Evolutionary conservation across 1,140 invertebrate species (phyloP), one percentile per base, ranked within the genome.

Genomic region (Eurosta solidaginis): DNA sequence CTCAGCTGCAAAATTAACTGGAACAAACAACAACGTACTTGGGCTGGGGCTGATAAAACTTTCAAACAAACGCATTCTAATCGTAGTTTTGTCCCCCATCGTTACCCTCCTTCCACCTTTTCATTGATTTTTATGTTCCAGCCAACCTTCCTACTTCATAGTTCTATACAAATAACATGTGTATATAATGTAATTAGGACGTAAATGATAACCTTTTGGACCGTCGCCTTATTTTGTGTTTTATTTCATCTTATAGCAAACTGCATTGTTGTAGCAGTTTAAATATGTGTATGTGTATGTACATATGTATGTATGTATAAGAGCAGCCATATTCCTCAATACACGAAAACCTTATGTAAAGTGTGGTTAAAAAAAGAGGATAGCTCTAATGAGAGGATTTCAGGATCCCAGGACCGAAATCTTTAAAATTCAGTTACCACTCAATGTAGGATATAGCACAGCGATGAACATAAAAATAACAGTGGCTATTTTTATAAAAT

Each of bases 181-280:
- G 36, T 40, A 68, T 68, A 74, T 47, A 74, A 45, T 74, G 40
- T 74, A 74, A 74, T 29, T 74, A 12, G 73, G 22, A 74, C 73
- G 25, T 44, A n/a, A 27, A 47, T 74, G 73, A 74, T 74, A 74
- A 74, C 73, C 73, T 74, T 74, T 74, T 74, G 73, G 73, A 74
- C 73, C 73, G 42, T 45, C 27, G 45, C 7, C 73, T n/a, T n/a
- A n/a, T n/a, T n/a, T n/a, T n/a, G n/a, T n/a, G n/a, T n/a, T n/a
- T n/a, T n/a, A n/a, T n/a, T n/a, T n/a, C n/a, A n/a, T n/a, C n/a
- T n/a, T n/a, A n/a, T n/a, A n/a, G n/a, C n/a, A n/a, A n/a, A n/a
- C n/a, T n/a, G n/a, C n/a, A n/a, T n/a, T n/a, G 54, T 9, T 17
- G 49, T 52, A 52, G 22, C 14, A 47, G 45, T 6, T 3, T 54